Evolutionary conservation across 2,888 invertebrate species (phyloP).

Genomic region (Pteria penguin): DNA sequence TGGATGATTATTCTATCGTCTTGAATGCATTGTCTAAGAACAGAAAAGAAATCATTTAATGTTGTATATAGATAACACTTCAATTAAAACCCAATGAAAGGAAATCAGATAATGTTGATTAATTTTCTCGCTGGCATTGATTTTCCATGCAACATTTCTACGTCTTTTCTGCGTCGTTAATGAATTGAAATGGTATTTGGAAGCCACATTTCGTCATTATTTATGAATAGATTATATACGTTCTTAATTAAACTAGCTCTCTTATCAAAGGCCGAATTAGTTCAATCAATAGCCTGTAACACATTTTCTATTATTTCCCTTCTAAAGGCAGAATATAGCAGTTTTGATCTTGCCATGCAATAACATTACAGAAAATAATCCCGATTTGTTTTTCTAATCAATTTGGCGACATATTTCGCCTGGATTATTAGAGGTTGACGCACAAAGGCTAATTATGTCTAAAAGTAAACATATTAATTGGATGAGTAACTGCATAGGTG

Average conservation of each 20-base stretch:
- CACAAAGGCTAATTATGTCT: constrained; percentile 7
- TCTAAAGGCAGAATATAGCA: background rate
- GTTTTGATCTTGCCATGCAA: constrained; percentile 2
- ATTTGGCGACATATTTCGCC: constrained; percentile 18
- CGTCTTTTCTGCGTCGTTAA: constrained; percentile 16
- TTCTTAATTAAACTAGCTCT: constrained; percentile 30
- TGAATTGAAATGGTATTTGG: constrained; percentile 24
- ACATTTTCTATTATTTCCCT: constrained; percentile 10
- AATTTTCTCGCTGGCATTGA: no score
- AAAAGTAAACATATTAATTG: background rate
- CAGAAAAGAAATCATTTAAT: no score
- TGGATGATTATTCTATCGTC: no score
- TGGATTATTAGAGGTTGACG: constrained; percentile 7
- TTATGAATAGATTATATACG: constrained; percentile 30
- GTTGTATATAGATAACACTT: no score
- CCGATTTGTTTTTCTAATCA: constrained; percentile 29
- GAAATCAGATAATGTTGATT: no score
- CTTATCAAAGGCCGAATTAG: constrained; percentile 20
- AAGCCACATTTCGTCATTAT: constrained; percentile 23
- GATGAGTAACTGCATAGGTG: no score
- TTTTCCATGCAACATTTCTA: no score
- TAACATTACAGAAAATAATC: constrained; percentile 9
- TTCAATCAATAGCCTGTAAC: constrained; percentile 15
- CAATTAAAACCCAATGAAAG: no score
- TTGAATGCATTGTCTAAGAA: no score